phyloP scores from a whole-genome alignment of 2,888 invertebrate species.

The Pteria penguin region DNA sequence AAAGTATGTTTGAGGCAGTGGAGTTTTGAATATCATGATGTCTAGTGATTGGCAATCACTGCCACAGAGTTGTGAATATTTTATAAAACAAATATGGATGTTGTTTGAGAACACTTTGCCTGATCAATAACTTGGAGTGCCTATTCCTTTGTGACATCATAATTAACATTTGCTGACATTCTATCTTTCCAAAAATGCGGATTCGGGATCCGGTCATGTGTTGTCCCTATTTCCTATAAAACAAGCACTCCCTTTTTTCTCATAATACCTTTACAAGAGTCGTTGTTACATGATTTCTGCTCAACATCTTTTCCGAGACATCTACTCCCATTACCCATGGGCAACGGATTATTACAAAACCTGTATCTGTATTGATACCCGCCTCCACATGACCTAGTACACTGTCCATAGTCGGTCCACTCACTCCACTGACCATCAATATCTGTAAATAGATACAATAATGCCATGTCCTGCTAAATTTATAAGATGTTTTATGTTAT shows the following conservation, averaged over 20 bases:
- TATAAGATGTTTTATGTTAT: too few relatives aligned
- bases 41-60: too few relatives aligned
- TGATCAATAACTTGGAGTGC: background rate
- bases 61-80: too few relatives aligned
- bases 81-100: too few relatives aligned
- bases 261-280: slow-evolving; percentile 49
- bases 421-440: slow-evolving; percentile 61
- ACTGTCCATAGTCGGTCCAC: slow-evolving; percentile 60
- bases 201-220: background rate
- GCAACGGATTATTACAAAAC: slow-evolving; percentile 61
- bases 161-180: background rate
- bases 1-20: too few relatives aligned
- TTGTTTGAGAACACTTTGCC: too few relatives aligned
- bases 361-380: slow-evolving; percentile 62
- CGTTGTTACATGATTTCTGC: slow-evolving; percentile 46
- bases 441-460: too few relatives aligned
- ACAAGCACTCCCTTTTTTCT: background rate
- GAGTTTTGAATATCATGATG: too few relatives aligned
- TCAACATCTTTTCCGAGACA: slow-evolving; percentile 56
- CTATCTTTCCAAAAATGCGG: background rate
- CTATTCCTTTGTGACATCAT: background rate
- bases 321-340: slow-evolving; percentile 54
- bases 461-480: too few relatives aligned
- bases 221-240: background rate
- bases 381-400: slow-evolving; percentile 58